Evolutionary conservation across 2,797 vertebrate species (phyloP).

Genomic region (Eospalax fontanierii): DNA sequence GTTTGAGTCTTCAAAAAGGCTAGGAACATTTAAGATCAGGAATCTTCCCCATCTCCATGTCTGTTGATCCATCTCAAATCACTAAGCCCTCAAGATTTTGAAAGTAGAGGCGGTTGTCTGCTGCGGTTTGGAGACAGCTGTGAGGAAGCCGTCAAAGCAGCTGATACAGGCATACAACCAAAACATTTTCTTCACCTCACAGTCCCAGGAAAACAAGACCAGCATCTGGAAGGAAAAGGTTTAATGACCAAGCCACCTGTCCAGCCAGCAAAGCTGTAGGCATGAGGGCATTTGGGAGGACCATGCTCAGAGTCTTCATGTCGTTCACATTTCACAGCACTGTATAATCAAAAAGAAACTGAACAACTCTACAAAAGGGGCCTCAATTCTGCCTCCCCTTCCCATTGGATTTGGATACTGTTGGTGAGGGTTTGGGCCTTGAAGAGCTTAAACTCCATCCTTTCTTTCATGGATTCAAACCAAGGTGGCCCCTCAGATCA

Average conservation of each 20-base stretch:
- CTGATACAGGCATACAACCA: slow-evolving; percentile 71
- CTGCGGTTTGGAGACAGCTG: slow-evolving; percentile 76
- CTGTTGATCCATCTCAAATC: slow-evolving; percentile 69
- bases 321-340: slow-evolving; percentile 59
- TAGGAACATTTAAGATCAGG: slow-evolving; percentile 58
- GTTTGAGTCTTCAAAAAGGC: slow-evolving; percentile 66
- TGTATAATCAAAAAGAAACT: slow-evolving; percentile 47
- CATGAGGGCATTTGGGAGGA: slow-evolving; percentile 43
- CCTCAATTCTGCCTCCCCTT: neutral
- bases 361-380: slow-evolving; percentile 60
- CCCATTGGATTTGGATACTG: slow-evolving; percentile 12
- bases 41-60: slow-evolving; percentile 29
- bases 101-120: slow-evolving; percentile 75
- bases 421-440: neutral
- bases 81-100: slow-evolving; percentile 74
- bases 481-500: neutral
- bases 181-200: slow-evolving; percentile 81
- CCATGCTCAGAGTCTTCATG: slow-evolving; percentile 48
- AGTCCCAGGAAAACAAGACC: slow-evolving; percentile 78
- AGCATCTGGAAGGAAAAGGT: slow-evolving; percentile 75
- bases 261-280: slow-evolving; percentile 64
- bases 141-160: slow-evolving; percentile 77
- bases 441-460: neutral
- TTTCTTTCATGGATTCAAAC: slow-evolving; percentile 29
- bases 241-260: slow-evolving; percentile 82